Conservation (phyloP, 2,888 invertebrate species). For the Tetranychus piercei region DNA sequence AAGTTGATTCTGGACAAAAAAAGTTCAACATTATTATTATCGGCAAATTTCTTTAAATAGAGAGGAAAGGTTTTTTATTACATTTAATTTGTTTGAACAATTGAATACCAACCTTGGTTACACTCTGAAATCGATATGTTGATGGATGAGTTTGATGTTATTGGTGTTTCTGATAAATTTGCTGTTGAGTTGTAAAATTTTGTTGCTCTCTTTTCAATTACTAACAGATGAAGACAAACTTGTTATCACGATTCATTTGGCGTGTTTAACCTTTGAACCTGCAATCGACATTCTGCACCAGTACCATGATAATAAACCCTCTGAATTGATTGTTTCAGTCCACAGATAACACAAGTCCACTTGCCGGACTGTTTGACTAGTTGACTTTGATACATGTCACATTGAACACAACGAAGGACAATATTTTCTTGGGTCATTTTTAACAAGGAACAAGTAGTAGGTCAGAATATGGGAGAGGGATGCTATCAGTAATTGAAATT, state of each 20-base stretch:
- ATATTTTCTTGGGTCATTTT: slow-evolving; percentile 16
- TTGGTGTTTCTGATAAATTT: too few species aligned
- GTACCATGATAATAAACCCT: slow-evolving; percentile 14
- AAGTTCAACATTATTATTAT: not conserved
- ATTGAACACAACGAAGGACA: slow-evolving; percentile 15
- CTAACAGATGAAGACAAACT: too few species aligned
- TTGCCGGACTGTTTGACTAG: slow-evolving; percentile 16
- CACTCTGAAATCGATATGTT: too few species aligned
- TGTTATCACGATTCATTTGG: too few species aligned
- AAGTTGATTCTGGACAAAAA: not conserved
- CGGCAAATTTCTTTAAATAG: not conserved
- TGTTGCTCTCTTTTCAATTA: too few species aligned
- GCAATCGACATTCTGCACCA: slow-evolving; percentile 7
- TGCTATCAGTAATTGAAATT: not conserved
- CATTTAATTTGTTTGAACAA: not conserved
- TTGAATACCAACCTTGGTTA: not conserved
- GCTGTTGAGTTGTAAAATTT: too few species aligned
- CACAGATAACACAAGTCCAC: slow-evolving; percentile 17
- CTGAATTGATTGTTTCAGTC: slow-evolving; percentile 16
- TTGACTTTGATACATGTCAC: slow-evolving; percentile 16
- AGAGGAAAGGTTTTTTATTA: not conserved
- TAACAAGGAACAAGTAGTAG: not conserved
- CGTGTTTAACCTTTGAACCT: not conserved
- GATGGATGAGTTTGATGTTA: too few species aligned
- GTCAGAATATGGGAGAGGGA: not conserved